These are phyloP conservation scores for Glomeris maerens DNA, from an alignment of 1,140 invertebrate genomes.

Conservation along the genomic window DNA sequence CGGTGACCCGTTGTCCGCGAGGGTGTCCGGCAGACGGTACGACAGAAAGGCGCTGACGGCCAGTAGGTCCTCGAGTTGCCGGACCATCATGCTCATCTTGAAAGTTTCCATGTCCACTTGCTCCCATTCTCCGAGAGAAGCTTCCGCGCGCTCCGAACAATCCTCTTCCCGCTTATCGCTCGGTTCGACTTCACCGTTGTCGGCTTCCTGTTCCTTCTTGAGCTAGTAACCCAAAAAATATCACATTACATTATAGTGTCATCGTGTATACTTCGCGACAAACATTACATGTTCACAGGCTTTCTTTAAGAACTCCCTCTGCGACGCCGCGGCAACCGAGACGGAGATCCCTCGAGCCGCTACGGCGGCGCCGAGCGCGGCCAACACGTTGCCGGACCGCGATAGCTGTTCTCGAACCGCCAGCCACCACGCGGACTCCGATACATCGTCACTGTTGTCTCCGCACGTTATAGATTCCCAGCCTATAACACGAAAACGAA, in stretches of 20 bases:
- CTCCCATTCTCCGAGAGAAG: constrained; percentile 50
- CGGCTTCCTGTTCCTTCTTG: neutral
- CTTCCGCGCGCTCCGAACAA: constrained; percentile 18
- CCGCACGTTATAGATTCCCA: too few relatives aligned
- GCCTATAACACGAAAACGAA: too few relatives aligned
- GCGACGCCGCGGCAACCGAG: constrained; percentile 17
- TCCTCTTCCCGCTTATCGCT: constrained; percentile 12
- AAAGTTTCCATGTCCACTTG: constrained; percentile 66
- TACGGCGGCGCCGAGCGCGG: constrained; percentile 24
- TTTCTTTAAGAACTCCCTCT: too few relatives aligned
- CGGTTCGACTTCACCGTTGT: neutral
- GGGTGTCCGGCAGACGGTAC: too few relatives aligned
- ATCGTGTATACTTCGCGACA: too few relatives aligned
- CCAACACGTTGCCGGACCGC: constrained; percentile 22
- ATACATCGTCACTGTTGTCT: too few relatives aligned
- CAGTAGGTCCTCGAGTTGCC: constrained; percentile 76
- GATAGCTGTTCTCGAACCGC: constrained; percentile 24
- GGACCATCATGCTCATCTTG: constrained; percentile 67
- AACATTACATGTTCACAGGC: too few relatives aligned
- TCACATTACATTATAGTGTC: too few relatives aligned
- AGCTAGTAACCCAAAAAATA: too few relatives aligned
- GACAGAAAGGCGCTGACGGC: constrained; percentile 45
- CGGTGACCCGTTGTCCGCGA: too few relatives aligned
- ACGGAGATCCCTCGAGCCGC: constrained; percentile 24
- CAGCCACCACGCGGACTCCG: constrained; percentile 31